Evolutionary conservation across 2,888 invertebrate genomes (phyloP).

Genomic region (Bellardia bayeri): DNA sequence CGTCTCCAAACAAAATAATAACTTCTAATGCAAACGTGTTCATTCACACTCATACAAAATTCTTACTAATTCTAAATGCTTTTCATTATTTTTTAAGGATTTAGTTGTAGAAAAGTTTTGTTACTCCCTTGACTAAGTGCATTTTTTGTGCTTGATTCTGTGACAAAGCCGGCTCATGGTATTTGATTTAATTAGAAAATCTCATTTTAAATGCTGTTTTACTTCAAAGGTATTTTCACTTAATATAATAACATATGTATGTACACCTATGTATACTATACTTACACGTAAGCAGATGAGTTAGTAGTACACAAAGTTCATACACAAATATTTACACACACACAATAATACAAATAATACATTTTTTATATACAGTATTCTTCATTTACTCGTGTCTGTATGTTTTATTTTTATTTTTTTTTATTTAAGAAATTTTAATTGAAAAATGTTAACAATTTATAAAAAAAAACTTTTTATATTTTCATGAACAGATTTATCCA

Average conservation of each 20-base stretch:
- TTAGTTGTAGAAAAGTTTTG: neutral
- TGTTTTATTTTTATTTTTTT: neutral
- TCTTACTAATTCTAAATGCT: neutral
- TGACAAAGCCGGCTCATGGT: neutral
- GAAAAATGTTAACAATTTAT: slow-evolving; percentile 14
- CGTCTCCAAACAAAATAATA: too few species aligned
- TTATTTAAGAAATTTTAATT: slow-evolving; percentile 31
- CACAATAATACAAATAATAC: neutral
- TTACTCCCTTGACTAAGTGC: neutral
- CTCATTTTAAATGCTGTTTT: slow-evolving; percentile 32
- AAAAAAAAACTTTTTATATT: neutral
- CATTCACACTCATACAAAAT: neutral
- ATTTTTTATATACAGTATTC: neutral
- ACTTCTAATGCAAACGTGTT: neutral
- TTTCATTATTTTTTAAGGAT: neutral
- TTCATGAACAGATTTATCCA: neutral
- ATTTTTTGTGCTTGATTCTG: neutral
- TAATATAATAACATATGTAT: neutral
- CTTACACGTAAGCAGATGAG: neutral
- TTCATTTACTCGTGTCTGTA: neutral
- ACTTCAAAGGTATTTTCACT: slow-evolving; percentile 14
- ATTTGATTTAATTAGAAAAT: slow-evolving; percentile 51
- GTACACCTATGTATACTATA: too few species aligned
- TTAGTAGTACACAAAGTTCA: too few species aligned
- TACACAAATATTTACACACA: neutral